Evolutionary conservation across 1,140 invertebrate genomes (phyloP), one percentile per base, ranked within the genome.

Genomic region (Nixonia krombeini): DNA sequence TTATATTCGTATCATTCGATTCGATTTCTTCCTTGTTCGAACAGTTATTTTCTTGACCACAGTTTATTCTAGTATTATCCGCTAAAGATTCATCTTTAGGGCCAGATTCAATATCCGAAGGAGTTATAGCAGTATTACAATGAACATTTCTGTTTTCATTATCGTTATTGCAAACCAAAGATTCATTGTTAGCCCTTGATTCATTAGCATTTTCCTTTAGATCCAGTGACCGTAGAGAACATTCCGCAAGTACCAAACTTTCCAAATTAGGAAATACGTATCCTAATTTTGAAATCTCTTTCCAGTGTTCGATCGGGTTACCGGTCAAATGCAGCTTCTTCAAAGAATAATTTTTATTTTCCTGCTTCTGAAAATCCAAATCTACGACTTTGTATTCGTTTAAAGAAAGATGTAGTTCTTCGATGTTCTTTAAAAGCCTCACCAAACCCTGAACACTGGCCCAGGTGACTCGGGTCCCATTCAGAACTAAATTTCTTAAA

Each of bases 331-430:
- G 92, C 4, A 96, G 82, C 65, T 90, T 92, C 76, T 90, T 92
- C 8, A 94, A 72, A n/a, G 88, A 86, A 4, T 83, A 73, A 68
- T 92, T 91, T 15, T 82, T 82, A 26, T 86, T 84, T 28, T 79
- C 76, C 4, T 77, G 74, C 40, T 82, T 80, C 42, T 84, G 78
- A 59, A 83, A 74, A 50, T 83, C 82, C 0, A 91, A 57, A n/a
- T 91, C 87, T 1, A 97, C 91, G 53, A 89, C 88, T 9, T 87
- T 88, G 80, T 95, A 96, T 70, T 95, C 91, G 79, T 95, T 95
- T 8, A 96, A 86, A 66, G 94, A 96, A 56, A 97, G 82, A 82
- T 97, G 95, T 17, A 98, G 86, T 83, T 98, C 96, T 86, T 94
- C 92, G 9, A 97, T 83, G 77, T 90, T 91, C 70, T 88, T 93